phyloP scores from a whole-genome alignment of 2,113 vertebrate genomes.

The Lutjanus erythropterus region DNA sequence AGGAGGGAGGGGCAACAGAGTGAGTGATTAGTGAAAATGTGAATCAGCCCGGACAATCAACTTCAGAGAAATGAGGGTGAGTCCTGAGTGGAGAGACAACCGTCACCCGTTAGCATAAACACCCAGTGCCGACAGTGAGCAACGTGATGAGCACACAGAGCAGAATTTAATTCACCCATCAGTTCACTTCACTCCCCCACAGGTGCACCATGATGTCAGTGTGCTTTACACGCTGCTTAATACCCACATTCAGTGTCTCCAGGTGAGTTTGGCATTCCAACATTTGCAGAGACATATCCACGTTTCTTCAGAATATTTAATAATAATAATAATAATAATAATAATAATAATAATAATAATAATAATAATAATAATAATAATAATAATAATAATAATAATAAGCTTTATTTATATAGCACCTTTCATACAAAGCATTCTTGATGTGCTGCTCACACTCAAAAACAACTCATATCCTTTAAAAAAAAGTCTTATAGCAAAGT shows the following conservation, averaged over 20 bases:
- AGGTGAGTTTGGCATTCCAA: constrained; percentile 5
- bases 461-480: background rate
- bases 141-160: constrained; percentile 55
- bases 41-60: constrained; percentile 71
- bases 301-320: background rate
- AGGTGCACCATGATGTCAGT: background rate
- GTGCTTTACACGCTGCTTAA: constrained; percentile 32
- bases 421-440: too few species aligned
- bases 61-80: constrained; percentile 70
- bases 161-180: constrained; percentile 19
- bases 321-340: too few species aligned
- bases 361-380: too few species aligned
- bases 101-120: constrained; percentile 56
- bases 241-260: background rate
- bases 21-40: constrained; percentile 85
- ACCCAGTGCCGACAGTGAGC: constrained; percentile 45
- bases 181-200: background rate
- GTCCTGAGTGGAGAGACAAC: constrained; percentile 53
- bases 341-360: too few species aligned
- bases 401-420: too few species aligned
- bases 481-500: background rate
- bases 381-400: too few species aligned
- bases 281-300: background rate
- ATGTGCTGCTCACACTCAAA: background rate
- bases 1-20: constrained; percentile 79